These are phyloP conservation scores for Caenorhabditis sinica DNA, from an alignment of 2,888 invertebrate genomes.

Conservation along the genomic window DNA sequence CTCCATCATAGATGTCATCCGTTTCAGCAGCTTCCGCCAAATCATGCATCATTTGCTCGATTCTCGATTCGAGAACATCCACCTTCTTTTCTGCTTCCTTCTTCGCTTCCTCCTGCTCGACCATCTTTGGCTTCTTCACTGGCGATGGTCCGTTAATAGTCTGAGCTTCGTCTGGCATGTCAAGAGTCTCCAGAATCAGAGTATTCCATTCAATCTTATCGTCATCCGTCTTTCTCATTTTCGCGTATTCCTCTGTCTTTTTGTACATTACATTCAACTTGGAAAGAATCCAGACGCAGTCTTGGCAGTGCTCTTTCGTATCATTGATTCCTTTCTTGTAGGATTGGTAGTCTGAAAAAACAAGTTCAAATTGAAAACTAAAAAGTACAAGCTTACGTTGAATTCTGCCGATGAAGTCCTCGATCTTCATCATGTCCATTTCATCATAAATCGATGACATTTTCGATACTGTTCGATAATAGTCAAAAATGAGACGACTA, in stretches of 20 bases:
- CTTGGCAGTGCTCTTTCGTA: not conserved
- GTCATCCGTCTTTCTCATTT: constrained; percentile 5
- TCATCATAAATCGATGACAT: constrained; percentile 4
- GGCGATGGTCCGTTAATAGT: not conserved
- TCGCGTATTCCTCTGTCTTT: constrained; percentile 1
- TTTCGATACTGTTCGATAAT: not conserved
- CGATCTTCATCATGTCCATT: constrained; percentile 7
- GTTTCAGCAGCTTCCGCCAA: not conserved
- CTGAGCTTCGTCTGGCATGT: constrained; percentile 3
- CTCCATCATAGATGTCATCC: not conserved
- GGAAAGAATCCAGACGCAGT: not conserved
- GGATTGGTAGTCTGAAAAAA: not conserved
- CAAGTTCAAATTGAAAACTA: not conserved
- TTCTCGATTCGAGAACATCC: not conserved
- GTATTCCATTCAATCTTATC: constrained; percentile 34
- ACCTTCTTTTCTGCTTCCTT: not conserved
- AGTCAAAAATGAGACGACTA: not conserved
- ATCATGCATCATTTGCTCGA: not conserved
- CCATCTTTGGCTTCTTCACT: not conserved
- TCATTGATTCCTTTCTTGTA: not conserved
- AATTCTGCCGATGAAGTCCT: constrained; percentile 7
- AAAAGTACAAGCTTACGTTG: constrained; percentile 3
- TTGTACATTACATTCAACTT: constrained; percentile 12
- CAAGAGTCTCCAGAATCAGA: constrained; percentile 17
- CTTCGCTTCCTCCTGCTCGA: not conserved